Percentiles rank a stretch among this genome's conserved stretches.
Conservation (phyloP, 1,140 invertebrate genomes). For the Ridgeia piscesae region DNA sequence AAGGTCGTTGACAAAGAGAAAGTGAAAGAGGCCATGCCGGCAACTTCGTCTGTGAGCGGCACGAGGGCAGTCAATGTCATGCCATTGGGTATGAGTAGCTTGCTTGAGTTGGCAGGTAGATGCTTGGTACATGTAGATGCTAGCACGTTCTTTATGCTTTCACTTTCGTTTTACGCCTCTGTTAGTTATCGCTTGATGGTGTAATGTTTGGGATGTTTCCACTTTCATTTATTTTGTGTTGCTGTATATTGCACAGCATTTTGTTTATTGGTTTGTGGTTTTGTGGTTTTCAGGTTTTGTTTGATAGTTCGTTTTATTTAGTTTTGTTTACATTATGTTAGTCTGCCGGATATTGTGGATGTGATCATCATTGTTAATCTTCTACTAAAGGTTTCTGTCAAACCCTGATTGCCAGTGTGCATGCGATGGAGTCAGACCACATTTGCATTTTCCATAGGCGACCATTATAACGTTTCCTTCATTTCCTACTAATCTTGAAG, state of each 20-base stretch:
- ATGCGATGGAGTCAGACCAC: too few species aligned
- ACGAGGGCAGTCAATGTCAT: not conserved
- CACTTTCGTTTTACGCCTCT: not conserved
- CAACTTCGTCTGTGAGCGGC: not conserved
- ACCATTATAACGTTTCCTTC: too few species aligned
- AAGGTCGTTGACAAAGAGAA: not conserved
- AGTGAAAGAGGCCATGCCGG: not conserved
- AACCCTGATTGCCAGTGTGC: too few species aligned
- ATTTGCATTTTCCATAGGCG: too few species aligned
- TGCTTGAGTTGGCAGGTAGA: not conserved
- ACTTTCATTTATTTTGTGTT: not conserved
- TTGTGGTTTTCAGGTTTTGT: too few species aligned
- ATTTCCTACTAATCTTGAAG: too few species aligned
- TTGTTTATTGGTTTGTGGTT: not conserved
- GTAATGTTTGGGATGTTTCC: not conserved
- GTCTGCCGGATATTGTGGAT: not conserved
- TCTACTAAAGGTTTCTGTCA: too few species aligned
- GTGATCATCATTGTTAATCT: too few species aligned
- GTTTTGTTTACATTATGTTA: not conserved
- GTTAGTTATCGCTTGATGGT: not conserved
- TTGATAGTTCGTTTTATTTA: not conserved
- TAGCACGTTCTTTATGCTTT: not conserved
- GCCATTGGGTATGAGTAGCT: not conserved
- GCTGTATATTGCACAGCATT: not conserved
- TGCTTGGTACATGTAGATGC: not conserved